These are phyloP conservation scores for Ceratosolen fusciceps DNA, from an alignment of 1,140 invertebrate genomes.

Conservation along the genomic window DNA sequence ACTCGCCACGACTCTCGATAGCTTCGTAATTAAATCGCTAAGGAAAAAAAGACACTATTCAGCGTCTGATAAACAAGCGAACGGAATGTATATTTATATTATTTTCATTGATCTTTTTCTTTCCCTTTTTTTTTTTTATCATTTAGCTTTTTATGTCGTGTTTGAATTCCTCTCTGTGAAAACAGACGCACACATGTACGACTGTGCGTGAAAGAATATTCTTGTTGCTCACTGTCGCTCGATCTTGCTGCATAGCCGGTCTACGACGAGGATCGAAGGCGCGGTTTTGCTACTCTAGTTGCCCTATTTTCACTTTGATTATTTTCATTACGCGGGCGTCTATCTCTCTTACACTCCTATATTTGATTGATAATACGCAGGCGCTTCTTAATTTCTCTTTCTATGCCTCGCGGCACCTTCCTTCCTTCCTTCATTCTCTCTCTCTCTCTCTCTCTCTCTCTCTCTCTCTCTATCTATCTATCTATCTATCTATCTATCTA, in stretches of 20 bases:
- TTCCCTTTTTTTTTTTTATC: neutral
- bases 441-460: neutral
- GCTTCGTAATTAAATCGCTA: neutral
- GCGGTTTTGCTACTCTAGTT: neutral
- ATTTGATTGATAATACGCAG: neutral
- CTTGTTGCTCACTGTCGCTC: neutral
- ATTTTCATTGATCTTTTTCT: neutral
- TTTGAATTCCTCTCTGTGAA: conserved; percentile 6
- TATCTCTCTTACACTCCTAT: neutral
- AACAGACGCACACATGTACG: neutral
- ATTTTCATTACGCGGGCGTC: neutral
- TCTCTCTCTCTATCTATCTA: neutral
- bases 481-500: neutral
- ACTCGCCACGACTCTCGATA: neutral
- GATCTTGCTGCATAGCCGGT: neutral
- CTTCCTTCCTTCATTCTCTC: neutral
- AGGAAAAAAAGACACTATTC: neutral
- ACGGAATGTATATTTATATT: conserved; percentile 2
- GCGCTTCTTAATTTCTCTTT: neutral
- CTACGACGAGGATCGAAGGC: neutral
- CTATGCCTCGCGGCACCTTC: too few relatives aligned
- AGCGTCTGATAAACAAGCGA: neutral
- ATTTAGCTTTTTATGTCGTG: neutral
- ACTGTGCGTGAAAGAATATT: neutral
- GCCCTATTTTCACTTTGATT: conserved; percentile 14